Percentiles rank a stretch among this genome's conserved stretches.
These are phyloP conservation scores for Gisinianus flammeolus DNA, from an alignment of 2,888 invertebrate genomes.

Conservation along the genomic window DNA sequence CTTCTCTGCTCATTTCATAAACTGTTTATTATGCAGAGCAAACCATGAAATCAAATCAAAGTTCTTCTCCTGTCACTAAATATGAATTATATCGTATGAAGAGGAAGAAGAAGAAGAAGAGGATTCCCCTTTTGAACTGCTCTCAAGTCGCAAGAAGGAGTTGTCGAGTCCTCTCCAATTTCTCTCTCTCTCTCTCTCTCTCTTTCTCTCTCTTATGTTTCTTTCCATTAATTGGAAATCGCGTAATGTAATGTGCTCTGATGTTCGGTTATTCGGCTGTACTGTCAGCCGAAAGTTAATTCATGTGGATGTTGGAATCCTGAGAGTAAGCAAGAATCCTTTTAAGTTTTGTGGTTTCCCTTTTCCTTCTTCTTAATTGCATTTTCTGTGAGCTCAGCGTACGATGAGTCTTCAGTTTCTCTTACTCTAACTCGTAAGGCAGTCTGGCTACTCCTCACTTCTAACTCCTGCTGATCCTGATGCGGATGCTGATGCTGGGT, in stretches of 20 bases:
- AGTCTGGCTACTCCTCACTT: too few species aligned
- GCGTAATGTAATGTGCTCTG: background rate
- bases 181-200: background rate
- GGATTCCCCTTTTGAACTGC: background rate
- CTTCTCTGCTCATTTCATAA: background rate
- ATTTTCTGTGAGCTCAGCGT: too few species aligned
- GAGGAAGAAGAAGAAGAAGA: background rate
- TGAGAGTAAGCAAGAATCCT: slow-evolving; percentile 17
- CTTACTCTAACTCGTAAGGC: too few species aligned
- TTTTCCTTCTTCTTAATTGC: slow-evolving; percentile 38
- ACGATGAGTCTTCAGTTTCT: too few species aligned
- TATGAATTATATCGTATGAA: background rate
- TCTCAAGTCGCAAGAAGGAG: too few species aligned
- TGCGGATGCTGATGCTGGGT: too few species aligned
- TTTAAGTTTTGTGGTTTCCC: slow-evolving; percentile 32
- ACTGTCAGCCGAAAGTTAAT: too few species aligned
- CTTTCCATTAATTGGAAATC: slow-evolving; percentile 3
- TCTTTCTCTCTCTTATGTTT: background rate
- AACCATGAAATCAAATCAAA: slow-evolving; percentile 18
- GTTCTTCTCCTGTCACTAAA: background rate
- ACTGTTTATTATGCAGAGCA: slow-evolving; percentile 18
- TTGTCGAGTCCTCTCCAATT: too few species aligned
- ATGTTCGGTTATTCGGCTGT: background rate
- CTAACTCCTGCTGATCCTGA: too few species aligned
- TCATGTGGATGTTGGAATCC: background rate